Evolutionary conservation across 2,113 vertebrate species (phyloP).

Genomic region (Pteronura brasiliensis): DNA sequence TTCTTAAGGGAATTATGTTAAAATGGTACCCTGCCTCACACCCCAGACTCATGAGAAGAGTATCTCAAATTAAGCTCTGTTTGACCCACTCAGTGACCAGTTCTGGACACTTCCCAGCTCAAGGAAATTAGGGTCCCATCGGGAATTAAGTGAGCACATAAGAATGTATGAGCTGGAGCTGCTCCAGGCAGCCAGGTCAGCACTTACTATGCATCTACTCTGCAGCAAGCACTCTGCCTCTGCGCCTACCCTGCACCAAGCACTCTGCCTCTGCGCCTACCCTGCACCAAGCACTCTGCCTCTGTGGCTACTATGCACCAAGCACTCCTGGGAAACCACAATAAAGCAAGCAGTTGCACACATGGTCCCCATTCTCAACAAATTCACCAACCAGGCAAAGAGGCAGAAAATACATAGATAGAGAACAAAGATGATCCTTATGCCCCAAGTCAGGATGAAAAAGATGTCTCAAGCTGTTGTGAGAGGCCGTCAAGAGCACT

Average conservation of each 20-base stretch:
- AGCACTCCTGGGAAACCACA: background rate
- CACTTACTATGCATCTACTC: background rate
- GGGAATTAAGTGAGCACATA: background rate
- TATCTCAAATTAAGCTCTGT: background rate
- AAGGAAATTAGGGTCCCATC: background rate
- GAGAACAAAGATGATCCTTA: background rate
- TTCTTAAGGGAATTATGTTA: background rate
- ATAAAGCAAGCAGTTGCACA: background rate
- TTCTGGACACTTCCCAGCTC: background rate
- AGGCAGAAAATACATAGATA: background rate
- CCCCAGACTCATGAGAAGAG: background rate
- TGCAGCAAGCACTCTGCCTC: no score
- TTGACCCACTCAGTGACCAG: background rate
- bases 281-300: no score
- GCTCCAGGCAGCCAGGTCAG: no score
- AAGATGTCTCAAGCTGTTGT: background rate
- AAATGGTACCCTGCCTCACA: no score
- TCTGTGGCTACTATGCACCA: no score
- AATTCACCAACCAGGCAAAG: background rate
- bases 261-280: no score
- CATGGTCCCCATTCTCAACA: fast-evolving
- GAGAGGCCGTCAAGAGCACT: background rate
- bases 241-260: background rate
- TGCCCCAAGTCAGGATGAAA: background rate
- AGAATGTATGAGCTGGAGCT: background rate